Base-by-base conservation (phyloP, 2,113 vertebrate species). In the Lasiurus cinereus region DNA sequence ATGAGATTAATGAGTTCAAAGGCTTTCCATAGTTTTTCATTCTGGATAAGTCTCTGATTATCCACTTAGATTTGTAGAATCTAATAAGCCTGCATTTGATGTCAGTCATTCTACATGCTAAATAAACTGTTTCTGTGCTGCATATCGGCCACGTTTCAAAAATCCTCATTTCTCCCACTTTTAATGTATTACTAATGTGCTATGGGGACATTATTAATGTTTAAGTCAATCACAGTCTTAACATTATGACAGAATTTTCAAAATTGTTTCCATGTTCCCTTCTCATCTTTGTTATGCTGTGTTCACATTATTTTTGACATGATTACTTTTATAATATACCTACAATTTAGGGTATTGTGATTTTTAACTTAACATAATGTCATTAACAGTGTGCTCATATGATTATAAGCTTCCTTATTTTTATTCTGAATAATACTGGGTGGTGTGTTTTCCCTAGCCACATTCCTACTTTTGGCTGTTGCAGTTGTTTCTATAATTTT, bases 171-270 rank as follows among this genome's bases (percentile, higher is more conserved):
- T 43, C 8, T 72, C 36, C 50, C 36, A 83, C 48, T 87, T 92
- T 59, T 78, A 85, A 70, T 90, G 21, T 93, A 52, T 74, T 92
- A 50, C 62, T 83, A 83, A 52, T 93, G 80, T 79, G 27, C 62
- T 87, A 5, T 89, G 66, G 59, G 87, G 54, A 74, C 50, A 62
- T 39, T 89, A 83, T 93, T 91, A 52, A 54, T 94, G 74, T 48
- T 89, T 93, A 79, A 94, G 74, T 76, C 15, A 48, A 72, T 96
- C 52, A 83, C 36, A 88, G n/a, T 69, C 78, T 94, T 87, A 87
- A 74, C 19, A 14, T 85, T 74, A 46, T 88, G 50, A 86, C 50
- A 88, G 36, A 95, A 90, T 87, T 94, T 78, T 13, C 66, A 89
- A 93, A 90, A 78, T 80, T 72, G 2, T 94, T 94, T 82, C 48